Evolutionary conservation across 2,888 invertebrate genomes (phyloP).

Genomic region (Ophioninae sp.): DNA sequence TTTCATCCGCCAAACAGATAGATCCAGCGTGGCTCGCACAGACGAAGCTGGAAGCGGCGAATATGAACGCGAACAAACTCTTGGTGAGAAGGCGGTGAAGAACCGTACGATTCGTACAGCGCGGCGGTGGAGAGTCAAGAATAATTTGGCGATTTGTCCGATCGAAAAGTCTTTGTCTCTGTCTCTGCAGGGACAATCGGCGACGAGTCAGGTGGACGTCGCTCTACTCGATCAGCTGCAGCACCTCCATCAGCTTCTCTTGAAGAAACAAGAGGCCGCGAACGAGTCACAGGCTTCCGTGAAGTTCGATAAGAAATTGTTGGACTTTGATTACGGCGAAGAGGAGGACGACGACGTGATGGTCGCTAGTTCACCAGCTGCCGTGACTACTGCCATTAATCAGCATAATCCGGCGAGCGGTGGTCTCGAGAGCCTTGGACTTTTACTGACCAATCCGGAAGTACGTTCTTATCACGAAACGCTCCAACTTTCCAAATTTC

Average conservation of each 20-base stretch:
- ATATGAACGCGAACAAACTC: constrained; percentile 75
- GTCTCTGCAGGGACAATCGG: constrained; percentile 74
- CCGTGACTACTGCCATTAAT: constrained; percentile 72
- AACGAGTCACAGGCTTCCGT: constrained; percentile 81
- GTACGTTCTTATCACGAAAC: constrained; percentile 64
- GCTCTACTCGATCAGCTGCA: constrained; percentile 83
- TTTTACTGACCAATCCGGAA: constrained; percentile 79
- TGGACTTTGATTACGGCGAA: constrained; percentile 96
- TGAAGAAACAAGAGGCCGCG: constrained; percentile 80
- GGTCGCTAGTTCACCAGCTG: constrained; percentile 80
- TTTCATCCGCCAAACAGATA: constrained; percentile 77
- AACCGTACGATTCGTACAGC: not conserved
- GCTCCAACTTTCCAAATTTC: too few relatives aligned
- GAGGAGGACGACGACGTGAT: constrained; percentile 90
- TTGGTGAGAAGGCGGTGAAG: constrained; percentile 43
- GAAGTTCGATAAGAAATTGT: constrained; percentile 91
- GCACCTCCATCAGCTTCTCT: constrained; percentile 84
- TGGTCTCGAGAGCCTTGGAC: constrained; percentile 77
- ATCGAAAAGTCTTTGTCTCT: constrained; percentile 60
- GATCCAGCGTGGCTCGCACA: constrained; percentile 80
- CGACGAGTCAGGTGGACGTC: constrained; percentile 76
- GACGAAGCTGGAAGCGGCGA: constrained; percentile 79
- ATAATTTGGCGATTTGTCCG: constrained; percentile 23
- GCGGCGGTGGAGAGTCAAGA: not conserved
- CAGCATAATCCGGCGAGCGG: constrained; percentile 73